These are phyloP conservation scores for Danaus plexippus DNA, from an alignment of 1,140 invertebrate species.

Conservation along the genomic window DNA sequence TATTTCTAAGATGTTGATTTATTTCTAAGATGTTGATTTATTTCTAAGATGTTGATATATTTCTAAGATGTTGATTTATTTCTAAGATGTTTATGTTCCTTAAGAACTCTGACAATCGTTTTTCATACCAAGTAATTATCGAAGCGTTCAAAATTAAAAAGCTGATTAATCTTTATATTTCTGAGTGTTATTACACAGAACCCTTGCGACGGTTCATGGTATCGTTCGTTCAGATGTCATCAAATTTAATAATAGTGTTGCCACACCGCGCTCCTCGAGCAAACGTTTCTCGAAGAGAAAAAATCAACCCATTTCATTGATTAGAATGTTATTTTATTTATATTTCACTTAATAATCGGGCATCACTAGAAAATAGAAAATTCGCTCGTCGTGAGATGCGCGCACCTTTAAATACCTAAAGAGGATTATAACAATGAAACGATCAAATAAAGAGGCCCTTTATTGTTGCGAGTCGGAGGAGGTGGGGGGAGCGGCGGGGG, in stretches of 20 bases:
- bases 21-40: constrained; percentile 23
- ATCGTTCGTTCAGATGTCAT: too few species aligned
- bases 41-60: constrained; percentile 23
- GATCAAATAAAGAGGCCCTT: not conserved
- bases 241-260: too few species aligned
- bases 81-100: constrained; percentile 21
- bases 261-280: too few species aligned
- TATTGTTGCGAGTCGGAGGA: constrained; percentile 19
- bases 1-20: constrained; percentile 20
- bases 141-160: constrained; percentile 21
- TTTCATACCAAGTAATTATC: constrained; percentile 20
- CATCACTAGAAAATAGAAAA: too few species aligned
- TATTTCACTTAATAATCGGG: too few species aligned
- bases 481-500: constrained; percentile 10
- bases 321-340: too few species aligned
- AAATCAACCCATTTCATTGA: too few species aligned
- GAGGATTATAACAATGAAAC: too few species aligned
- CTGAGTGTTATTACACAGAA: constrained; percentile 22
- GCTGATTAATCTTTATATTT: constrained; percentile 24
- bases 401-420: too few species aligned
- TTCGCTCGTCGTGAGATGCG: too few species aligned
- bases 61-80: constrained; percentile 21
- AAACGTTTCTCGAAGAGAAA: too few species aligned
- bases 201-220: constrained; percentile 20
- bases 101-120: constrained; percentile 20